phyloP scores from a whole-genome alignment of 2,888 invertebrate species.

The Bellardia bayeri region DNA sequence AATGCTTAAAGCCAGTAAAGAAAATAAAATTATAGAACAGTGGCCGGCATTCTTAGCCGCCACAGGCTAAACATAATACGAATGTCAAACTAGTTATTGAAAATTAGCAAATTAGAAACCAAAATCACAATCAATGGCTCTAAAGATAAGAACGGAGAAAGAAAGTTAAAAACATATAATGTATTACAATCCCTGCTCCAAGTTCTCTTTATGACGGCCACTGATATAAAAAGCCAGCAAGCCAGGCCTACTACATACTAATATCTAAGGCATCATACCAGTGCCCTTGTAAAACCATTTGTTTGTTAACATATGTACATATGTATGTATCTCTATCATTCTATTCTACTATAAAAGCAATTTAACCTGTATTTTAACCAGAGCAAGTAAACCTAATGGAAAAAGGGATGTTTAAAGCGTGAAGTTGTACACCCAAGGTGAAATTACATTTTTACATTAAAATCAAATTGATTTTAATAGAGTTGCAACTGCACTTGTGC shows the following conservation, averaged over 20 bases:
- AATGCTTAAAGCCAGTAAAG: background rate
- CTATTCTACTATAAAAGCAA: background rate
- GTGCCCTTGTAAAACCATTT: constrained; percentile 19
- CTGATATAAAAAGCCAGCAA: constrained; percentile 9
- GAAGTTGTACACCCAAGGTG: constrained; percentile 62
- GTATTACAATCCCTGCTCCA: too few species aligned
- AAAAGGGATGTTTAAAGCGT: constrained; percentile 55
- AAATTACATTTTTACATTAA: constrained; percentile 64
- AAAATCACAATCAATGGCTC: background rate
- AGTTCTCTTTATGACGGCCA: too few species aligned
- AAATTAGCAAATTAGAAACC: too few species aligned
- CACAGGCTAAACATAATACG: too few species aligned
- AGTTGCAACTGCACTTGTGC: constrained; percentile 67
- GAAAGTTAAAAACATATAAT: too few species aligned
- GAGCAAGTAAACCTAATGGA: background rate
- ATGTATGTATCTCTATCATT: background rate
- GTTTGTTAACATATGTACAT: background rate
- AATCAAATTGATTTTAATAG: constrained; percentile 73
- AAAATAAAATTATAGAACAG: background rate
- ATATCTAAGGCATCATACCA: constrained; percentile 32
- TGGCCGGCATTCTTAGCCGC: too few species aligned
- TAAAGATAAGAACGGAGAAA: too few species aligned
- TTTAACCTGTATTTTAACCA: constrained; percentile 31
- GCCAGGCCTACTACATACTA: background rate
- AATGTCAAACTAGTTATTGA: too few species aligned